Percentiles rank a stretch among this genome's conserved stretches.
Conservation (phyloP, 2,797 vertebrate species). For the Sebastes iracundus region DNA sequence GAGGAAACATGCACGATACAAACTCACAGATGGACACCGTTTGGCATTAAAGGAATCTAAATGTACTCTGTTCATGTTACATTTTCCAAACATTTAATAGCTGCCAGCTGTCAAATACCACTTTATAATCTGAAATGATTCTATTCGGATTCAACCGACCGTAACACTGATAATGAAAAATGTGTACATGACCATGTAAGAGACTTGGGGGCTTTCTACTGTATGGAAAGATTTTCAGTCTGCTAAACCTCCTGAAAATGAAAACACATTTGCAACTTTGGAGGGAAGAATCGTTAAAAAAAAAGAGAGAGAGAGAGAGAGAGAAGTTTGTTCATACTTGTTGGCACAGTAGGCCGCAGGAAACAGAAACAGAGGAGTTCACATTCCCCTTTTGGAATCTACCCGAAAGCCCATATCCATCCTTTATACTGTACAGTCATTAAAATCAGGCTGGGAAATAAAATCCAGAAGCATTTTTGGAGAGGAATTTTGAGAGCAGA, state of each 20-base stretch:
- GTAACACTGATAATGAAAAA: constrained; percentile 10
- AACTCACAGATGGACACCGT: constrained; percentile 35
- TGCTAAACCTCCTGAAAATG: constrained; percentile 55
- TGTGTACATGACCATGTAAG: background rate
- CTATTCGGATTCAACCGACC: background rate
- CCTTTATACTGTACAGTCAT: constrained; percentile 60
- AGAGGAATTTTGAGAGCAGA: constrained; percentile 45
- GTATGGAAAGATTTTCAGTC: constrained; percentile 37
- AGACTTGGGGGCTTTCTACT: background rate
- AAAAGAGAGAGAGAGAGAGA: background rate
- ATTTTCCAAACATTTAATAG: constrained; percentile 25
- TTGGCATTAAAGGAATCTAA: constrained; percentile 19
- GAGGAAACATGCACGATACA: constrained; percentile 35
- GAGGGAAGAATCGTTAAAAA: constrained; percentile 14
- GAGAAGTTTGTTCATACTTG: constrained; percentile 49
- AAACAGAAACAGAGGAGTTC: constrained; percentile 63
- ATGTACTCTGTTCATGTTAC: constrained; percentile 22
- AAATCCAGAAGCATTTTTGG: constrained; percentile 63
- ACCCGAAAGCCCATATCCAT: constrained; percentile 57
- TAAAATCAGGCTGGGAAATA: constrained; percentile 62
- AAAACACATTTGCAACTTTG: constrained; percentile 49
- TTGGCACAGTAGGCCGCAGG: constrained; percentile 50
- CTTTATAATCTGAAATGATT: constrained; percentile 15
- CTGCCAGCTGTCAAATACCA: constrained; percentile 36
- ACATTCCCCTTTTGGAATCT: constrained; percentile 63